Evolutionary conservation across 1,140 invertebrate genomes (phyloP).

Genomic region (Cydia splendana): DNA sequence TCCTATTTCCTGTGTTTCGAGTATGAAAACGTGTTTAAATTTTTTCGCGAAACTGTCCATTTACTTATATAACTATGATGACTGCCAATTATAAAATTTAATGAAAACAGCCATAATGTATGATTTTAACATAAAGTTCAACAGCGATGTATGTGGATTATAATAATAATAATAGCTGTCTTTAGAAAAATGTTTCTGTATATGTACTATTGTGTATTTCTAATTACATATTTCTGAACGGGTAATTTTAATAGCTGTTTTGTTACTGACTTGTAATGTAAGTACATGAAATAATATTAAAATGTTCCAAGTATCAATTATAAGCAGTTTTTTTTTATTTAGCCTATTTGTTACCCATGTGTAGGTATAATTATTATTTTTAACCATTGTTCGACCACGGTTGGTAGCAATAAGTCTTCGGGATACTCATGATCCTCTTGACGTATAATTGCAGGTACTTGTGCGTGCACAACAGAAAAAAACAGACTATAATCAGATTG

Average conservation of each 20-base stretch:
- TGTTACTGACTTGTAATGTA: constrained; percentile 12
- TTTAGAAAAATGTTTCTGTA: background rate
- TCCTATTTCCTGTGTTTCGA: no score
- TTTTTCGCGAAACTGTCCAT: no score
- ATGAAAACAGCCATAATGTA: background rate
- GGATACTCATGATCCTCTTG: no score
- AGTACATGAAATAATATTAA: constrained; percentile 3
- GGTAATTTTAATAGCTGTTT: background rate
- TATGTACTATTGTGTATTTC: background rate
- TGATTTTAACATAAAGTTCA: background rate
- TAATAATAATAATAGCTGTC: background rate
- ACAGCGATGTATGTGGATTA: background rate
- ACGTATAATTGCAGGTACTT: no score
- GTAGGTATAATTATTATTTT: no score
- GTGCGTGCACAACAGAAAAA: background rate
- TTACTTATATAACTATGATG: no score
- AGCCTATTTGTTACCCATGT: background rate
- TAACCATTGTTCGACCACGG: no score
- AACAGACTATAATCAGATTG: background rate
- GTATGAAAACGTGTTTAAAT: no score
- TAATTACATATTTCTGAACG: background rate
- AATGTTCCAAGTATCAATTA: constrained; percentile 19
- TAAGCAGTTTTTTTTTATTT: background rate
- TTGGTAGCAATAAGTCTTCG: no score
- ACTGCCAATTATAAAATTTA: background rate